Evolutionary conservation across 2,888 invertebrate genomes (phyloP).

Genomic region (Lottia scabra): DNA sequence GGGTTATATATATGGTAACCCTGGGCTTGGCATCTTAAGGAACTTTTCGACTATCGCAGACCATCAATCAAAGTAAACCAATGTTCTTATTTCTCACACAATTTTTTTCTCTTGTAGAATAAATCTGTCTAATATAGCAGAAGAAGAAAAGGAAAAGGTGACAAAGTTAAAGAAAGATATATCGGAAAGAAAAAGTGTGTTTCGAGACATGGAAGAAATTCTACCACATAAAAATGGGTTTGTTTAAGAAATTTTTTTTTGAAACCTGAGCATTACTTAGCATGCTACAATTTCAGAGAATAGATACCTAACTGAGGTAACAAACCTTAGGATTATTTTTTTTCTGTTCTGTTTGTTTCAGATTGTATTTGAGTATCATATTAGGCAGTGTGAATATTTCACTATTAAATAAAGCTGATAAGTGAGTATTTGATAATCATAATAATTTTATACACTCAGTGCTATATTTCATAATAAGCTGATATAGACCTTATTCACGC

Average conservation of each 20-base stretch:
- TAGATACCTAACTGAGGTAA: too few species aligned
- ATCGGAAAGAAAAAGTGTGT: slow-evolving; percentile 84
- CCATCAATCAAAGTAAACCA: too few species aligned
- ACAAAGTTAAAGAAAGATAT: slow-evolving; percentile 80
- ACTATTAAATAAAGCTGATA: slow-evolving; percentile 92
- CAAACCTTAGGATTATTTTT: not conserved
- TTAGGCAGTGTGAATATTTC: slow-evolving; percentile 98
- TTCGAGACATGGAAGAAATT: slow-evolving; percentile 92
- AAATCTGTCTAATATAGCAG: slow-evolving; percentile 31
- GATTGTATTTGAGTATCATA: slow-evolving; percentile 88
- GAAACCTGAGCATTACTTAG: too few species aligned
- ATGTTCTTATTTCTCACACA: not conserved
- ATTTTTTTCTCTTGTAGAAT: slow-evolving; percentile 29
- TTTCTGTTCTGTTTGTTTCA: slow-evolving; percentile 37
- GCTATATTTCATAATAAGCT: too few species aligned
- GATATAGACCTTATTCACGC: too few species aligned
- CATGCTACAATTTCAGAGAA: too few species aligned
- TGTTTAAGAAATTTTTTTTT: slow-evolving; percentile 17
- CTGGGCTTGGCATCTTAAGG: too few species aligned
- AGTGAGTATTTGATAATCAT: slow-evolving; percentile 80
- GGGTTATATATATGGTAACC: too few species aligned
- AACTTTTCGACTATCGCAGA: too few species aligned
- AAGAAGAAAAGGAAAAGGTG: slow-evolving; percentile 55
- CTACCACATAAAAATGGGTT: slow-evolving; percentile 90
- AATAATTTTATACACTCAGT: too few species aligned